Conservation (phyloP, 2,888 invertebrate genomes). For the Drosophila crucigera region DNA sequence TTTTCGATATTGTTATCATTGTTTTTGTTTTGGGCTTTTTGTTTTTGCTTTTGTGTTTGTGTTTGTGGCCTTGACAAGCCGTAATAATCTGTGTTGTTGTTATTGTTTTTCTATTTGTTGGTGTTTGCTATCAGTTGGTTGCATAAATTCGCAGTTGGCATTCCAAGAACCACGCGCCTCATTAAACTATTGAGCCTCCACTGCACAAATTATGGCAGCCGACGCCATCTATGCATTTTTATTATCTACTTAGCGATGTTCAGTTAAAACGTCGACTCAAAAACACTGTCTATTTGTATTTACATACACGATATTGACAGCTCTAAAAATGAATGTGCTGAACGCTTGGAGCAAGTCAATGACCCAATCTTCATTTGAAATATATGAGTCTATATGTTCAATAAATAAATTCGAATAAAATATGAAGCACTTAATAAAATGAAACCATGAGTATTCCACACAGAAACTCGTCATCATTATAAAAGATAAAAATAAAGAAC, state of each 20-base stretch:
- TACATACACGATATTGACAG: background rate
- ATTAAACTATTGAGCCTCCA: constrained; percentile 28
- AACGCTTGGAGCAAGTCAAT: constrained; percentile 31
- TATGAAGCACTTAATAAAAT: background rate
- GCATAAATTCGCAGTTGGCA: constrained; percentile 56
- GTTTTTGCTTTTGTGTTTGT: constrained; percentile 5
- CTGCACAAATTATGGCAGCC: constrained; percentile 35
- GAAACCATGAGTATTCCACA: background rate
- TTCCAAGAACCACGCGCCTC: constrained; percentile 35
- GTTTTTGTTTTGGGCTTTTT: constrained; percentile 9
- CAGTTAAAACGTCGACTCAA: background rate
- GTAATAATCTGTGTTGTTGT: constrained; percentile 24
- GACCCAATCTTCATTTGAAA: constrained; percentile 32
- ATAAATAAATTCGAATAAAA: background rate
- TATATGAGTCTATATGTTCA: background rate
- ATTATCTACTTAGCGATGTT: constrained; percentile 51
- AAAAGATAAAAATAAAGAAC: background rate
- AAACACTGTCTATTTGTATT: background rate
- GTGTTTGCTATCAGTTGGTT: constrained; percentile 29
- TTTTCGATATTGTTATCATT: constrained; percentile 37
- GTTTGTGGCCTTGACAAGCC: constrained; percentile 43
- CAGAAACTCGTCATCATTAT: background rate
- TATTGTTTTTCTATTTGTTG: constrained; percentile 11
- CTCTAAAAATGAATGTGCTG: background rate
- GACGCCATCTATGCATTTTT: constrained; percentile 48